A percentile compares a stretch with the other conserved stretches of the same genome.
These are phyloP conservation scores for Monopis laevigella DNA, from an alignment of 2,888 invertebrate genomes.

Conservation along the genomic window DNA sequence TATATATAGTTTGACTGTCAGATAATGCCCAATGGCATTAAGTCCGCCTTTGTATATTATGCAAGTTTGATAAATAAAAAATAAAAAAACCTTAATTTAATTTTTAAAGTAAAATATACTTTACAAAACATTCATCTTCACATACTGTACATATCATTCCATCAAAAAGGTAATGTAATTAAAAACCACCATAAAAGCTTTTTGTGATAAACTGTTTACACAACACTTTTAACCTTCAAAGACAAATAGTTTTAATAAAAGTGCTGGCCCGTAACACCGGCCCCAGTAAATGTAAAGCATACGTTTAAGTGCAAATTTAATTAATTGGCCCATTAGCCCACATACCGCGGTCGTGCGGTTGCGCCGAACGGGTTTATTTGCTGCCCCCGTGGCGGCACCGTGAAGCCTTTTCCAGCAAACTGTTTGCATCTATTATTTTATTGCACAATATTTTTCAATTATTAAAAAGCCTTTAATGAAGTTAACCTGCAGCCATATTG, in stretches of 20 bases:
- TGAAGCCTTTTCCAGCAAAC: not conserved
- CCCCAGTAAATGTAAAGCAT: slow-evolving; percentile 31
- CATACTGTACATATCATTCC: not conserved
- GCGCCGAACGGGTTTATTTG: slow-evolving; percentile 1
- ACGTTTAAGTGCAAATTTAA: slow-evolving; percentile 56
- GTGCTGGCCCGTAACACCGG: slow-evolving; percentile 25
- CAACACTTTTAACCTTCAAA: slow-evolving; percentile 20
- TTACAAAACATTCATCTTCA: too few species aligned
- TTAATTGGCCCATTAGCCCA: slow-evolving; percentile 58
- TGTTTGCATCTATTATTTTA: slow-evolving; percentile 11
- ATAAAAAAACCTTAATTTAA: too few species aligned
- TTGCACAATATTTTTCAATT: slow-evolving; percentile 52
- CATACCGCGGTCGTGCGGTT: slow-evolving; percentile 30
- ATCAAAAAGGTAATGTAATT: not conserved
- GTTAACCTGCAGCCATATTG: not conserved
- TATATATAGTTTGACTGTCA: too few species aligned
- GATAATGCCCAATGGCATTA: too few species aligned
- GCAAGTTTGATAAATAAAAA: too few species aligned
- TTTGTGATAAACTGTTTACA: slow-evolving; percentile 3
- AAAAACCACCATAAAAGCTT: slow-evolving; percentile 6
- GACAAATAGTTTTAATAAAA: slow-evolving; percentile 55
- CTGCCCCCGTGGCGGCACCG: slow-evolving; percentile 16
- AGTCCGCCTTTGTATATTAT: too few species aligned
- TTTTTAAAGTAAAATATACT: too few species aligned
- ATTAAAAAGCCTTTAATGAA: slow-evolving; percentile 26